Conservation (phyloP, 2,888 invertebrate genomes). For the Unio delphinus region DNA sequence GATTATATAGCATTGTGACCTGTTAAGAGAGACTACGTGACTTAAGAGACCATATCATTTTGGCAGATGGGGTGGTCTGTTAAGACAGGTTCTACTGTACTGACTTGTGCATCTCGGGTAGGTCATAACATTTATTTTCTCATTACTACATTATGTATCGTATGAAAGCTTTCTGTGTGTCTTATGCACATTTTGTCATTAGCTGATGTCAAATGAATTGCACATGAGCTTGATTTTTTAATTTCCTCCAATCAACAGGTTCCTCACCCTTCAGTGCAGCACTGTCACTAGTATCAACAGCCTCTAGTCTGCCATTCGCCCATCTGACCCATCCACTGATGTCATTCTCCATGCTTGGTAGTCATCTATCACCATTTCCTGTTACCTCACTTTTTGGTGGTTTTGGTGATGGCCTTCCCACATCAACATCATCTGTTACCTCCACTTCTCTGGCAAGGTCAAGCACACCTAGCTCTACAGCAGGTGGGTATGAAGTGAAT, state of each 20-base stretch:
- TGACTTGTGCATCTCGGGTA: no score
- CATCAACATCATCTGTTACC: constrained; percentile 49
- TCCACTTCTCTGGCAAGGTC: constrained; percentile 32
- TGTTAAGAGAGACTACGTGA: no score
- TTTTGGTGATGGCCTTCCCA: constrained; percentile 52
- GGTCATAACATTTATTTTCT: no score
- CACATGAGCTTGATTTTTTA: neutral
- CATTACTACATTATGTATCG: no score
- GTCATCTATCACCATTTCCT: constrained; percentile 51
- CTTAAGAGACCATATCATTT: no score
- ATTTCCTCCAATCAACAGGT: constrained; percentile 38
- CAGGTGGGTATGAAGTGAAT: constrained; percentile 14
- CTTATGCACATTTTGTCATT: neutral
- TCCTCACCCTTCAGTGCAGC: constrained; percentile 51
- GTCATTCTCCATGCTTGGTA: constrained; percentile 64
- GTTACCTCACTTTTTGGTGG: constrained; percentile 61
- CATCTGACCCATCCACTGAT: constrained; percentile 62
- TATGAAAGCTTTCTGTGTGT: neutral
- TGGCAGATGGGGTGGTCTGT: no score
- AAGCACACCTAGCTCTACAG: constrained; percentile 25
- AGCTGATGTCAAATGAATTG: neutral
- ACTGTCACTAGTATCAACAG: constrained; percentile 11
- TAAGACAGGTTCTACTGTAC: no score
- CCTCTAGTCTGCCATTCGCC: constrained; percentile 48
- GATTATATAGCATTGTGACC: no score